phyloP scores from a whole-genome alignment of 2,888 invertebrate genomes.

The Osmoderma eremita region DNA sequence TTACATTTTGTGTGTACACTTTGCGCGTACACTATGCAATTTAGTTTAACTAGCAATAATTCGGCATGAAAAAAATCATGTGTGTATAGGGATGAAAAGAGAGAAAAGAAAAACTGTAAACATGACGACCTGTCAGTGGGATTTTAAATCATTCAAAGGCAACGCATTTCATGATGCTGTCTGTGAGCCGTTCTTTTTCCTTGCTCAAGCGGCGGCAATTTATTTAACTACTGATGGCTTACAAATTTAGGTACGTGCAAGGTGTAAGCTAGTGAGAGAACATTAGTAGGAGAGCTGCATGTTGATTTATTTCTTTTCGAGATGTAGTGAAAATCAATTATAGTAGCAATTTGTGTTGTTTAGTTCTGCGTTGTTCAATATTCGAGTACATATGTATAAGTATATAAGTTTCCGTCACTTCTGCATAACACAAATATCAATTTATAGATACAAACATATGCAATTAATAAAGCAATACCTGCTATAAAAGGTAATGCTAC shows the following conservation, averaged over 20 bases:
- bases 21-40: not conserved
- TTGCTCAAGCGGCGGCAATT: conserved; percentile 34
- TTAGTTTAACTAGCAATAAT: not conserved
- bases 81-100: not conserved
- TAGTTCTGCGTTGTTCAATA: conserved; percentile 27
- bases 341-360: conserved; percentile 34
- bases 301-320: conserved; percentile 33
- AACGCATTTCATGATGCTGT: conserved; percentile 4
- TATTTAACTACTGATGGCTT: conserved; percentile 33
- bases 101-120: conserved; percentile 9
- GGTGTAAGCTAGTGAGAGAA: conserved; percentile 9
- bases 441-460: no score
- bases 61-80: conserved; percentile 16
- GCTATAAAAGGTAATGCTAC: no score
- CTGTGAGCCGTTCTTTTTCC: conserved; percentile 28
- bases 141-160: conserved; percentile 27
- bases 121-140: conserved; percentile 31
- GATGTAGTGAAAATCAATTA: conserved; percentile 36
- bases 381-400: not conserved
- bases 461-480: no score
- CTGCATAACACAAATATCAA: no score
- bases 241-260: conserved; percentile 35
- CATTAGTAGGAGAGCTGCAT: not conserved
- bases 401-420: no score
- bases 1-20: no score